A percentile compares a stretch with the other conserved stretches of the same genome.
Evolutionary conservation across 2,888 invertebrate species (phyloP).

Genomic region (Tridacna gigas): DNA sequence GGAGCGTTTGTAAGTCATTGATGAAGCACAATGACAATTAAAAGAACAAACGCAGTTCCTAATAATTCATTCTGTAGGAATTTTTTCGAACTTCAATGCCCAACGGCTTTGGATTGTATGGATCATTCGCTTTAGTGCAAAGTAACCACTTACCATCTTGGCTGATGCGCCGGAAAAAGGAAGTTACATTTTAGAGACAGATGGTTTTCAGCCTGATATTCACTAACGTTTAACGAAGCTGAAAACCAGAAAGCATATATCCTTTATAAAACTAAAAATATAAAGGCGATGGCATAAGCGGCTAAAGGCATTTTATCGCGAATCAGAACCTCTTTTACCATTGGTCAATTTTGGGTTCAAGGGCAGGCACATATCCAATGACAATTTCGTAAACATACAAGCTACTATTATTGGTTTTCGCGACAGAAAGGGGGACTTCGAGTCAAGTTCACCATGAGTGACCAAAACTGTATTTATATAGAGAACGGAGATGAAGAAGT

Average conservation of each 20-base stretch:
- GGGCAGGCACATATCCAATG: slow-evolving; percentile 11
- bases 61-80: background rate
- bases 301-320: too few relatives aligned
- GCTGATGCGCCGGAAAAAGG: slow-evolving; percentile 22
- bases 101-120: background rate
- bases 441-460: slow-evolving; percentile 33
- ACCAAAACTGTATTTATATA: slow-evolving; percentile 2
- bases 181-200: background rate
- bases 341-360: background rate
- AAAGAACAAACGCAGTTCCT: background rate
- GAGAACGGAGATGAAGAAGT: slow-evolving; percentile 35
- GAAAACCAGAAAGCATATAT: slow-evolving; percentile 29
- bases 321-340: background rate
- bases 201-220: too few relatives aligned
- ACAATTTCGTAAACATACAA: background rate
- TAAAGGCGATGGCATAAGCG: background rate
- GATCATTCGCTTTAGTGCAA: background rate
- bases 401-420: slow-evolving; percentile 19
- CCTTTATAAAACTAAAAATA: background rate
- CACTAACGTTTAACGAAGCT: background rate
- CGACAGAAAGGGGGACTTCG: slow-evolving; percentile 3
- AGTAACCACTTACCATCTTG: slow-evolving; percentile 21
- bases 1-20: too few relatives aligned
- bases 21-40: background rate
- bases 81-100: background rate